Percentiles rank a stretch among this genome's conserved stretches.
Evolutionary conservation across 2,797 vertebrate genomes (phyloP).

Genomic region (Esox lucius): DNA sequence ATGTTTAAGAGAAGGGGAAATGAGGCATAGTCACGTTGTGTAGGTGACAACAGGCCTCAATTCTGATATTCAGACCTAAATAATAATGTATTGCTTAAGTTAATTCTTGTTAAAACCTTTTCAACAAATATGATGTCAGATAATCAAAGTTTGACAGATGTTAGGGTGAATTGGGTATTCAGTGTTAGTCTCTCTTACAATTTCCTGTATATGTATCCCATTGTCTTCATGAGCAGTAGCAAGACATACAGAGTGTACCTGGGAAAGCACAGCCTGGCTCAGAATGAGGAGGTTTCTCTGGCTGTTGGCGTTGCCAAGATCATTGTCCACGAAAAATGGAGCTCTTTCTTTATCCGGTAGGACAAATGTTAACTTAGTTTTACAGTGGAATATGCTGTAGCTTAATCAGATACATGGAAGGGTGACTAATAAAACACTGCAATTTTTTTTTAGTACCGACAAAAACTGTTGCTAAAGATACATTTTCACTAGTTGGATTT

Average conservation of each 20-base stretch:
- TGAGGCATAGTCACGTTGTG: not conserved
- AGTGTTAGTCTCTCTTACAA: not conserved
- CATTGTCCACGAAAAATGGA: constrained; percentile 80
- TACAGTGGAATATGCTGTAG: not conserved
- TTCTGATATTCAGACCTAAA: not conserved
- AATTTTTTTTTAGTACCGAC: not conserved
- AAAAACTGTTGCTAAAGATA: not conserved
- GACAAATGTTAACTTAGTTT: not conserved
- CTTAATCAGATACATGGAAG: not conserved
- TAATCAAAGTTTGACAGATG: not conserved
- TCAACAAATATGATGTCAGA: not conserved
- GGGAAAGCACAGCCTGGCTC: constrained; percentile 80
- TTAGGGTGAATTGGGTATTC: not conserved
- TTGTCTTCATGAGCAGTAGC: constrained; percentile 55
- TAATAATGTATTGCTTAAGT: not conserved
- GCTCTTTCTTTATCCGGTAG: constrained; percentile 73
- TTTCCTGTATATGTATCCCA: not conserved
- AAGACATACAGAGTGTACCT: constrained; percentile 75
- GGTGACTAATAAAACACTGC: not conserved
- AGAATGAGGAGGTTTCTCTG: constrained; percentile 60
- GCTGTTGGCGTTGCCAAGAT: constrained; percentile 64
- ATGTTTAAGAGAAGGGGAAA: not conserved
- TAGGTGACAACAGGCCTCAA: not conserved
- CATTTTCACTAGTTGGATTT: not conserved
- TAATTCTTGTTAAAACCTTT: not conserved